Evolutionary conservation across 2,797 vertebrate species (phyloP).

Genomic region (Cyclura pinguis): DNA sequence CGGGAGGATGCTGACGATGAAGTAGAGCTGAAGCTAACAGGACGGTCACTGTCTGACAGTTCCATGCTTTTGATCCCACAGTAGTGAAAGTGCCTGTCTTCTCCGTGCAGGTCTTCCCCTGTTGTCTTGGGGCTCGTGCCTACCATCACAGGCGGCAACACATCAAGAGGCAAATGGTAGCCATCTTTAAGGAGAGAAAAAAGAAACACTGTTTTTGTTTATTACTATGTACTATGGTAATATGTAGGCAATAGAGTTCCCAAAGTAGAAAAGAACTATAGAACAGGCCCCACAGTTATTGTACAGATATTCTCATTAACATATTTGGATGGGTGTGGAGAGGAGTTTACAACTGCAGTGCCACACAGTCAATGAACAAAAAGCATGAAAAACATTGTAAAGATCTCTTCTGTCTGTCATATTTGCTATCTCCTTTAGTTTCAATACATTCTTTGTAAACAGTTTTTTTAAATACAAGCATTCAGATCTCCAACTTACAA

Average conservation of each 20-base stretch:
- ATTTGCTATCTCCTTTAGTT: not conserved
- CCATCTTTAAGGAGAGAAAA: constrained; percentile 80
- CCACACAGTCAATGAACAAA: not conserved
- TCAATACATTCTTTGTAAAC: not conserved
- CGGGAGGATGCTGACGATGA: constrained; percentile 96
- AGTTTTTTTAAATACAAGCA: not conserved
- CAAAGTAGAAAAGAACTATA: not conserved
- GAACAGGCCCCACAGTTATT: too few species aligned
- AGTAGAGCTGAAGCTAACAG: constrained; percentile 96
- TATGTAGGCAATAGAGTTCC: not conserved
- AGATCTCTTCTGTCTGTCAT: not conserved
- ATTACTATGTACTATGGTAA: not conserved
- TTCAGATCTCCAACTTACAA: not conserved
- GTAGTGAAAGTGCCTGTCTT: constrained; percentile 74
- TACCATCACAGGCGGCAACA: constrained; percentile 84
- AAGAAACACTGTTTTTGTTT: constrained; percentile 47
- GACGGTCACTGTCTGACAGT: constrained; percentile 92
- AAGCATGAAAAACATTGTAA: not conserved
- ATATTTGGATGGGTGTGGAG: too few species aligned
- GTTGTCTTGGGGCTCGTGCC: constrained; percentile 79
- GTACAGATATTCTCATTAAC: not conserved
- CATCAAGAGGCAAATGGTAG: constrained; percentile 84
- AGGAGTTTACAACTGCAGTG: not conserved
- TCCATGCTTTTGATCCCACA: constrained; percentile 90
- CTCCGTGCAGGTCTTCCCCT: constrained; percentile 79